These are phyloP conservation scores for Cheilosia grossa DNA, from an alignment of 2,888 invertebrate species.

Conservation along the genomic window DNA sequence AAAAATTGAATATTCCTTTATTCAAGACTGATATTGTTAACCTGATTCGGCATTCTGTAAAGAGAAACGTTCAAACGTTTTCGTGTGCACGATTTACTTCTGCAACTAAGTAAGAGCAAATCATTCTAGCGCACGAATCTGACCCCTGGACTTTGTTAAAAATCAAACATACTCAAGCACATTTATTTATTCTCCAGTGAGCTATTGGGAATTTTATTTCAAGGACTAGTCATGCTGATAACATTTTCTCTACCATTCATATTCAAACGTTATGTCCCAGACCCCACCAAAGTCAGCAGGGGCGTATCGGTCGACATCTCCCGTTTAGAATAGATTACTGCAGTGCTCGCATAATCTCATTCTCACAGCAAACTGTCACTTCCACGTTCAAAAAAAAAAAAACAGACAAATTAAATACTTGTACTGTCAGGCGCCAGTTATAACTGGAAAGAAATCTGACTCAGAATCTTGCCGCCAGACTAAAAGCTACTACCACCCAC, in stretches of 20 bases:
- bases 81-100: too few relatives aligned
- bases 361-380: neutral
- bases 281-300: neutral
- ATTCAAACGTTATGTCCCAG: neutral
- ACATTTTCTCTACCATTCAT: neutral
- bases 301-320: neutral
- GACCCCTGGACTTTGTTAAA: too few relatives aligned
- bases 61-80: too few relatives aligned
- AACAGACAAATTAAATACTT: slow-evolving; percentile 48
- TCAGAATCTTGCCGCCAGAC: slow-evolving; percentile 55
- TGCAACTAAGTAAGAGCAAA: too few relatives aligned
- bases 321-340: slow-evolving; percentile 4
- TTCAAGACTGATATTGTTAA: too few relatives aligned
- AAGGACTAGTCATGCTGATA: neutral
- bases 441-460: slow-evolving; percentile 47
- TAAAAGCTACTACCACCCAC: slow-evolving; percentile 54
- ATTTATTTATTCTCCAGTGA: too few relatives aligned
- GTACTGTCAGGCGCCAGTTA: slow-evolving; percentile 62
- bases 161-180: too few relatives aligned
- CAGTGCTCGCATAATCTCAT: slow-evolving; percentile 1
- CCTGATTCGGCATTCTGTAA: too few relatives aligned
- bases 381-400: slow-evolving; percentile 1
- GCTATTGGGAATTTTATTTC: neutral
- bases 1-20: too few relatives aligned
- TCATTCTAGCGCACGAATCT: too few relatives aligned